These are phyloP conservation scores for Benthosema pterotum DNA, from an alignment of 2,797 vertebrate species.

Conservation along the genomic window DNA sequence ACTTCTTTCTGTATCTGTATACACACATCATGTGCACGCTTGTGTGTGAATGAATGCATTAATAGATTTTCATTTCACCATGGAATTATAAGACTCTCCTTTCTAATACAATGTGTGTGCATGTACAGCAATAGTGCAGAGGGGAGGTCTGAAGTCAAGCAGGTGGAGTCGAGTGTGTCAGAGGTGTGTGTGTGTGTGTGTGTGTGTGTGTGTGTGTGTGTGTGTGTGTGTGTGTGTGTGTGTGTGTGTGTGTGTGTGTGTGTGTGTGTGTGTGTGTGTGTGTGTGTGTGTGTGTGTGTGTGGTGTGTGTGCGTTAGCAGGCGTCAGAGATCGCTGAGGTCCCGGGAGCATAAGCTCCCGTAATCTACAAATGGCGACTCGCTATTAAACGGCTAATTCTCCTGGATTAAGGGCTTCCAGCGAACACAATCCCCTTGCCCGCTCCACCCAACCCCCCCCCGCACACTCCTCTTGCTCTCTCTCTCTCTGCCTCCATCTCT, in stretches of 20 bases:
- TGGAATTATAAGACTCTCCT: too few relatives aligned
- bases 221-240: slow-evolving; percentile 4
- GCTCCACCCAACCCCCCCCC: slow-evolving; percentile 6
- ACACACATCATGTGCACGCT: not conserved
- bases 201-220: too few relatives aligned
- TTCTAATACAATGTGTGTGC: too few relatives aligned
- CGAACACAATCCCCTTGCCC: slow-evolving; percentile 72
- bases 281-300: not conserved
- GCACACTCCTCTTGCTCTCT: slow-evolving; percentile 3
- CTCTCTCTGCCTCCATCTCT: too few relatives aligned
- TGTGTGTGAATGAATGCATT: too few relatives aligned
- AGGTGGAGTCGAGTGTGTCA: too few relatives aligned
- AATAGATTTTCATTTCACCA: too few relatives aligned
- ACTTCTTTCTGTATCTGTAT: slow-evolving; percentile 27
- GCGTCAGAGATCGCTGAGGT: slow-evolving; percentile 66
- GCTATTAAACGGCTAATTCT: slow-evolving; percentile 81
- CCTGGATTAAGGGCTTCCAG: slow-evolving; percentile 79
- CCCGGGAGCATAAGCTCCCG: slow-evolving; percentile 68
- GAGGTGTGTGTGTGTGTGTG: too few relatives aligned
- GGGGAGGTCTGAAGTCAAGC: too few relatives aligned
- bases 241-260: slow-evolving; percentile 11
- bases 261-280: slow-evolving; percentile 3
- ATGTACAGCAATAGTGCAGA: too few relatives aligned
- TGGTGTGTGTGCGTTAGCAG: slow-evolving; percentile 66
- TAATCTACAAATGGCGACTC: slow-evolving; percentile 79